phyloP scores from a whole-genome alignment of 2,113 vertebrate species.

The Pachycephala philippinensis region DNA sequence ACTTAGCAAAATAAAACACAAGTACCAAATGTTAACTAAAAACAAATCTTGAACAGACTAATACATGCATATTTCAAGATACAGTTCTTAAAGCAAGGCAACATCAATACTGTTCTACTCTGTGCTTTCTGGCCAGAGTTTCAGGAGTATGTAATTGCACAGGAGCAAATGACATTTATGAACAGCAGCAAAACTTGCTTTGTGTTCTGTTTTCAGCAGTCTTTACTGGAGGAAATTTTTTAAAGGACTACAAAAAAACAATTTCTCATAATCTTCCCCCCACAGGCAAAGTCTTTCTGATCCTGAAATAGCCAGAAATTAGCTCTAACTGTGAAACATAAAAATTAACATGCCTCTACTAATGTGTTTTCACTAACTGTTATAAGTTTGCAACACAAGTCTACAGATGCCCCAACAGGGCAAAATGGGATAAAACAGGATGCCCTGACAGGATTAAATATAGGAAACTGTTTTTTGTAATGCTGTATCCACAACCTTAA shows the following conservation, averaged over 20 bases:
- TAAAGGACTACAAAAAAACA: neutral
- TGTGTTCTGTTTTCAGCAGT: neutral
- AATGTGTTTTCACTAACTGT: neutral
- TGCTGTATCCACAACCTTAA: neutral
- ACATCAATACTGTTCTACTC: neutral
- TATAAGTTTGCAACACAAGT: neutral
- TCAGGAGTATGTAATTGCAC: neutral
- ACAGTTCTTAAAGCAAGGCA: neutral
- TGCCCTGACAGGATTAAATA: neutral
- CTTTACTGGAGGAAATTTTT: neutral
- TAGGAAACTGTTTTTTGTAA: fast-evolving
- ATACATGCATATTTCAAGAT: neutral
- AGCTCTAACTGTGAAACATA: neutral
- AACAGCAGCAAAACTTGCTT: neutral
- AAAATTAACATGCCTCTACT: neutral
- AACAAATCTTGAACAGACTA: neutral
- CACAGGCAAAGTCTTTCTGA: neutral
- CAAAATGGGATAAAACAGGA: neutral
- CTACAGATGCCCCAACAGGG: neutral
- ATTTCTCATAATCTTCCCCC: neutral
- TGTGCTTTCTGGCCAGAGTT: neutral
- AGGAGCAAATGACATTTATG: neutral
- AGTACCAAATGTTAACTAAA: neutral
- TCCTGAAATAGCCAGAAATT: neutral
- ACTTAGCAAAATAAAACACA: neutral